phyloP scores from a whole-genome alignment of 1,140 invertebrate species.

The Panagrolaimus sp. region DNA sequence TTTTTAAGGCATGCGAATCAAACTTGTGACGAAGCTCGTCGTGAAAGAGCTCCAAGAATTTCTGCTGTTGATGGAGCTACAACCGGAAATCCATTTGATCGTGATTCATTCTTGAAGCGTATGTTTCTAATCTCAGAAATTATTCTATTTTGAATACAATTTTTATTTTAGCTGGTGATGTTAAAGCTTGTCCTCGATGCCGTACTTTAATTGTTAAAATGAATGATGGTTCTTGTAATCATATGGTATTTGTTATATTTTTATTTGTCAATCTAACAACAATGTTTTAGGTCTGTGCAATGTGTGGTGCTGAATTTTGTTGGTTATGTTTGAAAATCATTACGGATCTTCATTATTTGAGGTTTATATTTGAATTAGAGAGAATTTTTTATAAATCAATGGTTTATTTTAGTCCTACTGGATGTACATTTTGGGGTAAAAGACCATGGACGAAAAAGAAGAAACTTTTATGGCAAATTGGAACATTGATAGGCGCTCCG shows the following conservation, averaged over 20 bases:
- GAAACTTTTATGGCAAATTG: constrained; percentile 92
- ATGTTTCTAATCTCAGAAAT: neutral
- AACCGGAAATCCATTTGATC: too few species aligned
- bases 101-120: too few species aligned
- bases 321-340: constrained; percentile 99
- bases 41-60: too few species aligned
- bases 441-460: constrained; percentile 97
- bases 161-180: constrained; percentile 61
- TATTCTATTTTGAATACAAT: constrained; percentile 10
- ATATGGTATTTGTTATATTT: too few species aligned
- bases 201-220: constrained; percentile 91
- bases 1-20: too few species aligned
- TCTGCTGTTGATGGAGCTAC: too few species aligned
- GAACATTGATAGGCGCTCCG: constrained; percentile 87
- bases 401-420: constrained; percentile 90
- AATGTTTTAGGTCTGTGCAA: too few species aligned
- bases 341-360: constrained; percentile 90
- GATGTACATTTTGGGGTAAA: constrained; percentile 98
- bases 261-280: too few species aligned
- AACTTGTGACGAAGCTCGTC: too few species aligned
- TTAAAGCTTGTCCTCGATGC: constrained; percentile 71
- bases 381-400: too few species aligned
- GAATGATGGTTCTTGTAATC: constrained; percentile 95
- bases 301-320: constrained; percentile 94
- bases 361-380: too few species aligned